These are phyloP conservation scores for Heliangelus exortis DNA, from an alignment of 2,797 vertebrate genomes.

Conservation along the genomic window DNA sequence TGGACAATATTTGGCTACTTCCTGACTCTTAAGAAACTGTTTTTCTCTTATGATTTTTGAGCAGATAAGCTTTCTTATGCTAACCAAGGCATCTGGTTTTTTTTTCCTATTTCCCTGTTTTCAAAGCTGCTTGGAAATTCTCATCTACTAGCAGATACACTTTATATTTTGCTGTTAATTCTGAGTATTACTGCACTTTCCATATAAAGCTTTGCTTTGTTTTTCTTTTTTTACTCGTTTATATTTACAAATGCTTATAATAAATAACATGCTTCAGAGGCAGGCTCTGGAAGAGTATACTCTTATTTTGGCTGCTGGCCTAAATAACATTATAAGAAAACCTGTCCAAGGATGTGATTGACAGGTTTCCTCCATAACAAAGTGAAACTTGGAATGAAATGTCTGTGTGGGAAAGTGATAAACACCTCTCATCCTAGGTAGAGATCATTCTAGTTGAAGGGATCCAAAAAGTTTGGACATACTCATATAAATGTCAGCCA, in stretches of 20 bases:
- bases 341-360: background rate
- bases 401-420: background rate
- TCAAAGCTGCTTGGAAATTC: background rate
- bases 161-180: background rate
- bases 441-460: background rate
- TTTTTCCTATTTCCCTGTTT: background rate
- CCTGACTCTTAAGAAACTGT: background rate
- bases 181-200: background rate
- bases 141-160: background rate
- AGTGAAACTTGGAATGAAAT: background rate
- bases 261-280: background rate
- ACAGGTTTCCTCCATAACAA: background rate
- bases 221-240: background rate
- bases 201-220: background rate
- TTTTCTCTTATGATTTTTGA: background rate
- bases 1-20: background rate
- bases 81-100: background rate
- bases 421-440: background rate
- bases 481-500: background rate
- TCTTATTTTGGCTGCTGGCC: background rate
- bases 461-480: background rate
- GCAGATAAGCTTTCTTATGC: background rate
- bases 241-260: background rate
- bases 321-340: background rate
- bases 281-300: background rate